Percentiles rank a stretch among this genome's conserved stretches.
These are phyloP conservation scores for Talpa occidentalis DNA, from an alignment of 2,113 vertebrate species.

Conservation along the genomic window DNA sequence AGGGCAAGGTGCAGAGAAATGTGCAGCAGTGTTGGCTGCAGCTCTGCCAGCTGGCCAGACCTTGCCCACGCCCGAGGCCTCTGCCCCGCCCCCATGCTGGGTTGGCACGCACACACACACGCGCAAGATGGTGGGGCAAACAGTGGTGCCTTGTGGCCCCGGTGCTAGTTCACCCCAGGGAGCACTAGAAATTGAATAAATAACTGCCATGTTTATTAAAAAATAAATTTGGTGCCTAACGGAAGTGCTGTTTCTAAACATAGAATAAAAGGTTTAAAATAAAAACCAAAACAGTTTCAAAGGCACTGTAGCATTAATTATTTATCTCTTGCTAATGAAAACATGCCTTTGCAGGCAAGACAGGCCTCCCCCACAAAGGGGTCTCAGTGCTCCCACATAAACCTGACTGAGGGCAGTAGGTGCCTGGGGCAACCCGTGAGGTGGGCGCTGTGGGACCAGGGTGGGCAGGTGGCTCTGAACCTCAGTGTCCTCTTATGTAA, in stretches of 20 bases:
- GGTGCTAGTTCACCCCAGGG: neutral
- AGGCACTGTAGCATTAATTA: conserved; percentile 67
- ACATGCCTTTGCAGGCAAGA: neutral
- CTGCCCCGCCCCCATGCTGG: neutral
- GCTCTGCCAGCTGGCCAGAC: too few species aligned
- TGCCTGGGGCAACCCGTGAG: accelerated
- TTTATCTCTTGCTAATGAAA: conserved; percentile 77
- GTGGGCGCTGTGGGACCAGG: neutral
- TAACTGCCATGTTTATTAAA: conserved; percentile 70
- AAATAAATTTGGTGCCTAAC: conserved; percentile 75
- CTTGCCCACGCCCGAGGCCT: neutral
- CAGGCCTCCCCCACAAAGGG: neutral
- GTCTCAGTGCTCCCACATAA: neutral
- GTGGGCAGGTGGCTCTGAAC: neutral
- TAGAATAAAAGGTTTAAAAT: conserved; percentile 77
- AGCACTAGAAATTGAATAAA: conserved; percentile 48
- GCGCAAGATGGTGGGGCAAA: accelerated
- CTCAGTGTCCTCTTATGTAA: neutral
- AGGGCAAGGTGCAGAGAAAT: neutral
- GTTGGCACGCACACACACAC: neutral
- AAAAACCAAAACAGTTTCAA: conserved; percentile 74
- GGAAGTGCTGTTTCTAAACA: conserved; percentile 76
- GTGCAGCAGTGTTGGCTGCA: neutral
- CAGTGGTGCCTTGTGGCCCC: accelerated
- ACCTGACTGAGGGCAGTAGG: neutral